phyloP scores from a whole-genome alignment of 2,113 vertebrate species.

The Corydoras sp. region DNA sequence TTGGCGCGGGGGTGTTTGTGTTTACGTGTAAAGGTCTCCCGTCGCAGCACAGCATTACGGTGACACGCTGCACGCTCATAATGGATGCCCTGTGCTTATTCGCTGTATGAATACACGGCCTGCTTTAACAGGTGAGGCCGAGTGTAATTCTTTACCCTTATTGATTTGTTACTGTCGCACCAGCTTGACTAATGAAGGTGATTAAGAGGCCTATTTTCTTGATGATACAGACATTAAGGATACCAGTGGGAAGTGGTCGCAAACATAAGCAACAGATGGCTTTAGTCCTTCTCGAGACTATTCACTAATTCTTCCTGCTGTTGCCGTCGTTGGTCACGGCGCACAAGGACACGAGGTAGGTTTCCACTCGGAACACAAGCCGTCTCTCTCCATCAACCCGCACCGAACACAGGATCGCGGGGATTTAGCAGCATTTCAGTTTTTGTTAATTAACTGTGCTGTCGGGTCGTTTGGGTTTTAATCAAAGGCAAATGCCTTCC shows the following conservation, averaged over 20 bases:
- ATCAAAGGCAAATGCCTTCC: no score
- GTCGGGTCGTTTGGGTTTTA: no score
- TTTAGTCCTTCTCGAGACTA: conserved; percentile 3
- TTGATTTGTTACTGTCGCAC: conserved; percentile 51
- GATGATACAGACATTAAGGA: conserved; percentile 52
- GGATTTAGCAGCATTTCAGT: no score
- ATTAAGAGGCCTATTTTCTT: conserved; percentile 49
- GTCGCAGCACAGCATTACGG: conserved; percentile 18
- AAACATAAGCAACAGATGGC: conserved; percentile 47
- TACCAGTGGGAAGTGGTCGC: conserved; percentile 41
- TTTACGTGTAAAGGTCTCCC: conserved; percentile 21
- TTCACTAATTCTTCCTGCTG: no score
- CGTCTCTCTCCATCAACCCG: no score
- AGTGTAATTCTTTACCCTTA: conserved; percentile 43
- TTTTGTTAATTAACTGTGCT: no score
- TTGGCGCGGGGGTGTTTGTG: conserved; percentile 1
- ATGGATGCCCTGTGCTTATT: conserved; percentile 30
- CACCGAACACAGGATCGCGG: no score
- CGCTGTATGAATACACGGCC: conserved; percentile 33
- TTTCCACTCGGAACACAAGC: no score
- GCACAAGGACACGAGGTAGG: no score
- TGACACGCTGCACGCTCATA: conserved; percentile 17
- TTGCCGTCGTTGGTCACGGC: no score
- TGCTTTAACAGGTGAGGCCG: conserved; percentile 44
- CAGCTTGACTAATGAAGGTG: conserved; percentile 49